These are phyloP conservation scores for Dendrocopos noguchii DNA, from an alignment of 2,113 vertebrate genomes.

Conservation along the genomic window DNA sequence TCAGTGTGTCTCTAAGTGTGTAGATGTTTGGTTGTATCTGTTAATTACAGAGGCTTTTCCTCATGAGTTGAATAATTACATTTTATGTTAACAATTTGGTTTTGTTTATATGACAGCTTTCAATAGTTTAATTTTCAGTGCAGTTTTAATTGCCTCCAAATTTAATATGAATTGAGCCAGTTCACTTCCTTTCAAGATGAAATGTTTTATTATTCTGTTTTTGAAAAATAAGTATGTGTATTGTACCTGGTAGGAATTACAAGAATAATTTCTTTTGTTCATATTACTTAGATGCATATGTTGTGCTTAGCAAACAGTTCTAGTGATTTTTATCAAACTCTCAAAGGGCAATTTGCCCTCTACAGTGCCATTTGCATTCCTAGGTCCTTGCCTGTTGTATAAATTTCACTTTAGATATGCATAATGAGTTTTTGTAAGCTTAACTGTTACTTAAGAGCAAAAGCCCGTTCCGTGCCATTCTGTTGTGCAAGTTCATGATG, in stretches of 20 bases:
- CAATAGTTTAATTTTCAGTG: constrained; percentile 51
- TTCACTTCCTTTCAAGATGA: constrained; percentile 49
- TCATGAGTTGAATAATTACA: constrained; percentile 20
- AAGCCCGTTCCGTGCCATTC: constrained; percentile 12
- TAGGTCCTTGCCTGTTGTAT: constrained; percentile 45
- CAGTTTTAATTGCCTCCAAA: constrained; percentile 51
- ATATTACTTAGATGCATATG: neutral
- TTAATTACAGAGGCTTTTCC: constrained; percentile 47
- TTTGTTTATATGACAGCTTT: constrained; percentile 59
- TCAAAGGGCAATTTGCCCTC: neutral
- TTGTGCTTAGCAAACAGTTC: neutral
- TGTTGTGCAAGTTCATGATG: neutral
- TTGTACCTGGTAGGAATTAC: neutral
- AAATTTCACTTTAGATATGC: constrained; percentile 20
- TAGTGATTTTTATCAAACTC: neutral
- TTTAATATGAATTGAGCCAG: constrained; percentile 47
- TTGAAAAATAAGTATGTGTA: neutral
- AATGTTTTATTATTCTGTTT: neutral
- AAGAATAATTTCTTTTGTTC: neutral
- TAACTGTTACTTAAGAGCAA: neutral
- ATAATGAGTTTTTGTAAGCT: neutral
- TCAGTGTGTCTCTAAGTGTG: neutral
- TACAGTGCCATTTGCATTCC: neutral
- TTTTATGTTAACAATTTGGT: constrained; percentile 41
- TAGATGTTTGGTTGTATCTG: constrained; percentile 60